These are phyloP conservation scores for Cartodere bifasciata DNA, from an alignment of 2,888 invertebrate species.

Conservation along the genomic window DNA sequence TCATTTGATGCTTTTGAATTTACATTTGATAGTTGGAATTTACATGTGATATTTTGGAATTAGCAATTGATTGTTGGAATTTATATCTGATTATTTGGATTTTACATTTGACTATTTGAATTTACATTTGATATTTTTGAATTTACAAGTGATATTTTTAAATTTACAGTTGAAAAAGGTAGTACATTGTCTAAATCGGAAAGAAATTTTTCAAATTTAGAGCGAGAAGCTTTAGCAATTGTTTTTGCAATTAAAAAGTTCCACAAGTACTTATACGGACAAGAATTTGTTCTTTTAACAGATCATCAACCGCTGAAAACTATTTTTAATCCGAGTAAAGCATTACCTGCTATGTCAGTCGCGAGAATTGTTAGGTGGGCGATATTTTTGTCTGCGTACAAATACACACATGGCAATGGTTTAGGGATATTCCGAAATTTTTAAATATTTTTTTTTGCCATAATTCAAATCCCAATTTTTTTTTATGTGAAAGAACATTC, in stretches of 20 bases:
- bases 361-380: conserved; percentile 13
- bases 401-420: conserved; percentile 13
- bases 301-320: conserved; percentile 15
- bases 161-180: too few relatives aligned
- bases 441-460: too few relatives aligned
- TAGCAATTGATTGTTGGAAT: too few relatives aligned
- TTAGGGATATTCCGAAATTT: conserved; percentile 9
- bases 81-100: too few relatives aligned
- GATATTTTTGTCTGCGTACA: conserved; percentile 12
- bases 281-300: conserved; percentile 12
- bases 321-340: conserved; percentile 16
- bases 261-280: conserved; percentile 13
- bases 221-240: conserved; percentile 12
- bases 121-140: too few relatives aligned
- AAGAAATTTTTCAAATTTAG: conserved; percentile 11
- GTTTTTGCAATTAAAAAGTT: conserved; percentile 13
- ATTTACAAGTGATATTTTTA: too few relatives aligned
- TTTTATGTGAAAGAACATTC: too few relatives aligned
- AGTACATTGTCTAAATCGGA: conserved; percentile 10
- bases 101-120: too few relatives aligned
- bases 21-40: too few relatives aligned
- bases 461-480: too few relatives aligned
- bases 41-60: too few relatives aligned
- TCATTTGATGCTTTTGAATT: too few relatives aligned
- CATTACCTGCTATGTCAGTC: conserved; percentile 13